Conservation (phyloP, 2,113 vertebrate species). For the Vidua macroura region DNA sequence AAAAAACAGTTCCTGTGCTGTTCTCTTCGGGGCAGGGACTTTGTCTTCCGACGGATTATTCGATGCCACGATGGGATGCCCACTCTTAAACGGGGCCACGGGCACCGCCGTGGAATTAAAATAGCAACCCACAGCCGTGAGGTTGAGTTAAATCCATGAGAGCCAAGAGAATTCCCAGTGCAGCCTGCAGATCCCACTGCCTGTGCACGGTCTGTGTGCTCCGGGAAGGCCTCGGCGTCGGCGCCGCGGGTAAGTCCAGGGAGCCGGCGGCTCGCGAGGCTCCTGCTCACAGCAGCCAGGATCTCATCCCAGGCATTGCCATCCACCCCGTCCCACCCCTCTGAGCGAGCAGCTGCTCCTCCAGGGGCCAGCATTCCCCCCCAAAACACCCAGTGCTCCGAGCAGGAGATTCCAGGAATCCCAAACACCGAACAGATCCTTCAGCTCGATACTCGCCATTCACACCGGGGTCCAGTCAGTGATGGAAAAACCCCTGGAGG, state of each 20-base stretch:
- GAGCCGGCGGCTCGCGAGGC: neutral
- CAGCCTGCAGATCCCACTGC: rapidly evolving
- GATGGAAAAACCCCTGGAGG: neutral
- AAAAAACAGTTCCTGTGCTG: conserved; percentile 70
- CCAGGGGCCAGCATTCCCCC: neutral
- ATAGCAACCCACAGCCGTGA: neutral
- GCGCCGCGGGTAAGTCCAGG: neutral
- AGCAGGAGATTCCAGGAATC: neutral
- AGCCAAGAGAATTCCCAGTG: neutral
- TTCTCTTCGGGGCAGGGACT: conserved; percentile 69
- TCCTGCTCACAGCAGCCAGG: neutral
- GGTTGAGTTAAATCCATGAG: neutral
- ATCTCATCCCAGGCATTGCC: neutral
- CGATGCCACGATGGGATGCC: conserved; percentile 8
- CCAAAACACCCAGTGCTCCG: rapidly evolving
- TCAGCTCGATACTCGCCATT: rapidly evolving
- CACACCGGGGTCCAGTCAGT: rapidly evolving
- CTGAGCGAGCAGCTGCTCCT: neutral
- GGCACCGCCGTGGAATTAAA: neutral
- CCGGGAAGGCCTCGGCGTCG: rapidly evolving
- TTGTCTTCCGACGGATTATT: neutral
- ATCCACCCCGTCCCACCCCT: neutral
- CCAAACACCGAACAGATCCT: rapidly evolving
- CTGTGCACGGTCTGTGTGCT: neutral
- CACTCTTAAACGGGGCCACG: neutral